Base-by-base conservation (phyloP, 2,888 invertebrate species). In the Adineta ricciae region DNA sequence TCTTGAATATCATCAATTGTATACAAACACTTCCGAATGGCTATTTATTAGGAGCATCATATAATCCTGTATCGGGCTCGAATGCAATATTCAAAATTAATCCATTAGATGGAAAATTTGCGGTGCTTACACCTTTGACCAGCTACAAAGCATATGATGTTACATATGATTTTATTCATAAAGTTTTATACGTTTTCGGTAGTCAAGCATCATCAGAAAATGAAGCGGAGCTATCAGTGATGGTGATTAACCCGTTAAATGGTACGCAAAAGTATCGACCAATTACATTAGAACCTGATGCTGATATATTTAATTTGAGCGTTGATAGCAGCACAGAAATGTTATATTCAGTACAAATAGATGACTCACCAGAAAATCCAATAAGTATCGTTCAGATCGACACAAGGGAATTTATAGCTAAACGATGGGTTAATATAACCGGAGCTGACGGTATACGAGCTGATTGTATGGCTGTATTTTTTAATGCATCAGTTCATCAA, bases 1-100 rank as follows among this genome's bases (percentile, higher is more conserved):
- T 78, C 8, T 41, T 38, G 24, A 36, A n/a, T 78, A n/a, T 2
- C 24, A 78, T 78, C 41, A 78, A 78, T 78, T 24, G 24, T 38
- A 78, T 78, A 24, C 78, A 24, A 78, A 38, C 41, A 78, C 8
- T 78, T 78, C 78, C 78, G n/a, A 19, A 36, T 41, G 78, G 78
- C 7, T 78, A 38, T 78, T 41, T 78, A 78, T 78, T 41, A 78
- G 78, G 78, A 78, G 41, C 78, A 36, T 41, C 78, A 11, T 78
- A 41, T 78, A 38, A 38, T 41, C 38, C 38, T 78, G 78, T 38
- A n/a, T 14, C 78, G n/a, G 9, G 24, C 38, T 78, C 78, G 41
- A 16, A 78, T 7, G 24, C 24, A 78, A 5, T 78, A 78, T 78
- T 24, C 24, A 78, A 41, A 78, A 78, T 78, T 41, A 24, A 78